Base-by-base conservation (phyloP, 2,888 invertebrate species). In the Lampropteryx suffumata region DNA sequence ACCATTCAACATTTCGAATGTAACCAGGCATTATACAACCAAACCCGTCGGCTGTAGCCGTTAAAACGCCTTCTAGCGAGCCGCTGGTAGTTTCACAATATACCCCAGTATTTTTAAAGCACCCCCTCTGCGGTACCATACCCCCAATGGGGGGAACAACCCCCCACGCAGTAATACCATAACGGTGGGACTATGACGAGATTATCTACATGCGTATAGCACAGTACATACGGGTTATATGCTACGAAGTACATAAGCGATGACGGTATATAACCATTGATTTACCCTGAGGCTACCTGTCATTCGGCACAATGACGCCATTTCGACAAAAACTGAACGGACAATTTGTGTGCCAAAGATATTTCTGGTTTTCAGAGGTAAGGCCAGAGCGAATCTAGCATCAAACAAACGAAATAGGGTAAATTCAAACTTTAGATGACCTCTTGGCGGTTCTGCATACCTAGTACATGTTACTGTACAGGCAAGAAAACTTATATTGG, bases 101-200 rank as follows among this genome's bases (percentile, higher is more conserved):
- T 79, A 81, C 79, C 79, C 82, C 76, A 77, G 84, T 86, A 87
- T 89, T 89, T 89, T 89, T 86, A 87, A 88, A 88, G 79, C 89
- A 87, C 86, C 78, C 85, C 78, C 80, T 84, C 79, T 76, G 74
- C 75, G 80, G 80, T 76, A 79, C 80, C 59, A 46, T 63, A 56
- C 68, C 69, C 73, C 33, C 33, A 13, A 66, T 65, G 60, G 70
- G 75, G 67, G 79, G 80, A 17, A 2, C 80, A 74, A 79, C 82
- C 82, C 35, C 47, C 43, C 47, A 10, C 51, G 82, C 86, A 82
- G 87, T 88, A 84, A 89, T 89, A 84, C 88, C 89, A 90, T 90
- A 89, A 87, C 88, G 87, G 88, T 79, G 87, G 83, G 82, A 82
- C 86, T 89, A 89, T 89, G 88, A 89, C 87, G 89, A 88, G 89